A percentile compares a stretch with the other conserved stretches of the same genome.
These are phyloP conservation scores for Bubo bubo DNA, from an alignment of 2,113 vertebrate species.

Conservation along the genomic window DNA sequence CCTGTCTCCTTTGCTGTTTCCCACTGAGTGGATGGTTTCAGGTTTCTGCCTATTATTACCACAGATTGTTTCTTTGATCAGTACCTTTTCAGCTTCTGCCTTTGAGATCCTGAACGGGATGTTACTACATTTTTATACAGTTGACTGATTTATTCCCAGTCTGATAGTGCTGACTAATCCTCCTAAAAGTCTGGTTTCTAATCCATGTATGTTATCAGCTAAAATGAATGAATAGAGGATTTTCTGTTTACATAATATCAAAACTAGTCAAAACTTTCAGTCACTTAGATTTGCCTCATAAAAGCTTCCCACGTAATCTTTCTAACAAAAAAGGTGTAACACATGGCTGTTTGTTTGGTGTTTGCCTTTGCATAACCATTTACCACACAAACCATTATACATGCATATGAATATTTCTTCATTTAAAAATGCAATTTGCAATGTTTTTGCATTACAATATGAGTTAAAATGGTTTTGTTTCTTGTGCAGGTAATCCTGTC, in stretches of 20 bases:
- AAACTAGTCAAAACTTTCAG: constrained; percentile 36
- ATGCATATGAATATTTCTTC: not conserved
- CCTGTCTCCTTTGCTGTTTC: not conserved
- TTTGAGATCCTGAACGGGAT: not conserved
- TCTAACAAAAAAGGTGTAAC: not conserved
- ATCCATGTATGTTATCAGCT: constrained; percentile 31
- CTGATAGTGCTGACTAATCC: constrained; percentile 53
- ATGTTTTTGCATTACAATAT: not conserved
- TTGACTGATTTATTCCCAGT: not conserved
- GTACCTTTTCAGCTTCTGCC: not conserved
- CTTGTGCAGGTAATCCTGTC: not conserved
- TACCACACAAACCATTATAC: not conserved
- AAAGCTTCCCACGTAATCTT: not conserved
- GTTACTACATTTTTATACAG: not conserved
- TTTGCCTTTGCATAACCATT: not conserved
- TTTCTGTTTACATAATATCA: constrained; percentile 46
- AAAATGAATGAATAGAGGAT: constrained; percentile 47
- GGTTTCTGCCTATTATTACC: not conserved
- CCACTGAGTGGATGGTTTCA: not conserved
- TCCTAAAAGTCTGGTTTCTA: constrained; percentile 47
- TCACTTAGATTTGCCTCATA: not conserved
- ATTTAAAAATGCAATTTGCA: not conserved
- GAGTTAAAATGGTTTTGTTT: not conserved
- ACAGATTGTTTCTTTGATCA: not conserved
- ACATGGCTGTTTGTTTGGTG: not conserved